Base-by-base conservation (phyloP, 2,797 vertebrate species). In the Synaphobranchus kaupii region DNA sequence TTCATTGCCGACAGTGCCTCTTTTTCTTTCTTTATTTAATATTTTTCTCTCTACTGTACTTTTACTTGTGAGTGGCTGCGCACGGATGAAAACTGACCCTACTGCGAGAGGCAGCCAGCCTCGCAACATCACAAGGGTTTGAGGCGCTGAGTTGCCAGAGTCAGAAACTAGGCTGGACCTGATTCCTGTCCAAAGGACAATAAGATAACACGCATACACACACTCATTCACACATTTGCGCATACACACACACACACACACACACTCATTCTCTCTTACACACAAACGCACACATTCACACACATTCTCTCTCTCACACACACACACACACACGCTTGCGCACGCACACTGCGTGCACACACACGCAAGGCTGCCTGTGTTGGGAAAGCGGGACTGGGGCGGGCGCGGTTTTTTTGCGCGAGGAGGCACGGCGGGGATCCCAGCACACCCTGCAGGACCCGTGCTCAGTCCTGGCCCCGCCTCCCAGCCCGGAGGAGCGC, bases 171-270 rank as follows among this genome's bases (percentile, higher is more conserved):
- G 91, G 90, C 92, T 93, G 91, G 91, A 93, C 90, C 88, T 91
- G 89, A 89, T 91, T 91, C 89, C 90, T 91, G 89, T 89, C 88
- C 85, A 71, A 76, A 89, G 85, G 92, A 91, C 88, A 90, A 86
- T 84, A 92, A 93, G 91, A 87, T 92, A 89, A 91, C 85, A 66
- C 88, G 71, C 71, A 85, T 56, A 89, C 56, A 90, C 88, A 90
- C 88, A 87, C 88, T 87, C 58, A 90, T 87, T 89, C 88, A 88
- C 89, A 91, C 86, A 39, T 15, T 58, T 31, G 54, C 86, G 0
- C 52, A 83, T 28, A 39, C 94, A 85, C 93, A 95, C 92, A 89
- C 92, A 88, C 94, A 94, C 94, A 93, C 88, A 86, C 87, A 80
- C 71, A 87, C 63, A 22, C 60, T 0, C 22, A 66, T n/a, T 92